A percentile compares a stretch with the other conserved stretches of the same genome.
phyloP scores from a whole-genome alignment of 2,797 vertebrate genomes.

The Chlorospingus flavigularis region DNA sequence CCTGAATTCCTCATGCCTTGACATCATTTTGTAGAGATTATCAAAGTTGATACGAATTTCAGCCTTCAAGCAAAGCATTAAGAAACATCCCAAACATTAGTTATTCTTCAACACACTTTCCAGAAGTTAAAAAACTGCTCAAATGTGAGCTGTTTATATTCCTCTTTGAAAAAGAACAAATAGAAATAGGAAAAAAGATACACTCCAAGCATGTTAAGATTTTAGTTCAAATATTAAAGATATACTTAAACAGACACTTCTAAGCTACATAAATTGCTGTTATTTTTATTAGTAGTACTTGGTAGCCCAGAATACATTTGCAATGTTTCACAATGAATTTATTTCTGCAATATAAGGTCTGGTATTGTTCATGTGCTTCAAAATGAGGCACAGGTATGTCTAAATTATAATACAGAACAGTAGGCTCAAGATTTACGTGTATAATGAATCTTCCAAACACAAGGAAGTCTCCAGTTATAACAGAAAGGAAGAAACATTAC shows the following conservation, averaged over 20 bases:
- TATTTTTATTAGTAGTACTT: background rate
- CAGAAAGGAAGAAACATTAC: background rate
- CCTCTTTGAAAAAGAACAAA: background rate
- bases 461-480: background rate
- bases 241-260: background rate
- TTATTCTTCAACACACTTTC: background rate
- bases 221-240: background rate
- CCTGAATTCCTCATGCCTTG: conserved; percentile 92
- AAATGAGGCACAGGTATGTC: background rate
- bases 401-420: background rate
- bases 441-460: background rate
- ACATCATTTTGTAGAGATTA: conserved; percentile 92
- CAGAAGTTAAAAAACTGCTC: background rate
- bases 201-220: accelerated
- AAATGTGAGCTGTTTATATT: background rate
- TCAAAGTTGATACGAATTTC: conserved; percentile 91
- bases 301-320: background rate
- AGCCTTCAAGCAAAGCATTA: conserved; percentile 75
- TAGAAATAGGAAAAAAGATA: accelerated
- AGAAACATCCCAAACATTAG: background rate
- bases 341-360: background rate
- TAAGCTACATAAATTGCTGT: background rate
- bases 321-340: background rate
- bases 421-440: background rate
- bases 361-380: background rate